A percentile compares a stretch with the other conserved stretches of the same genome.
Evolutionary conservation across 2,113 vertebrate species (phyloP).

Genomic region (Tachuris rubrigastra): DNA sequence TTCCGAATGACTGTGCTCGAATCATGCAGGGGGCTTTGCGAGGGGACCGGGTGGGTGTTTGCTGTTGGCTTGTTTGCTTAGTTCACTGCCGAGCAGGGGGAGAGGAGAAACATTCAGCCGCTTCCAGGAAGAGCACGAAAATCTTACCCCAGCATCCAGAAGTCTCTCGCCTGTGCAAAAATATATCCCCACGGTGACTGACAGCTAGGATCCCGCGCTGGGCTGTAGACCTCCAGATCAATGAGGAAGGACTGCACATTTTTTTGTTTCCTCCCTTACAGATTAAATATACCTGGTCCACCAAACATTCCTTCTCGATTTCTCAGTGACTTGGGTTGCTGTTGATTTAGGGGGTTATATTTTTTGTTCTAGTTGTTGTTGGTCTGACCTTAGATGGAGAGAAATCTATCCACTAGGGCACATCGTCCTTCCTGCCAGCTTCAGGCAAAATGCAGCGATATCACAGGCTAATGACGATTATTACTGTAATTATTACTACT

Average conservation of each 20-base stretch:
- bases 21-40: not conserved
- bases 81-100: not conserved
- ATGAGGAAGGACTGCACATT: not conserved
- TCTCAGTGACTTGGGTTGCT: not conserved
- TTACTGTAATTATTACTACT: not conserved
- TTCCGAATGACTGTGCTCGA: not conserved
- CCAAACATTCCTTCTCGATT: not conserved
- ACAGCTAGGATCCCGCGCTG: slow-evolving; percentile 32
- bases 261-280: not conserved
- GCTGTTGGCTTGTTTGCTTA: slow-evolving; percentile 7
- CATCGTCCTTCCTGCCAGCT: slow-evolving; percentile 3
- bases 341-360: not conserved
- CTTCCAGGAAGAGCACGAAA: slow-evolving; percentile 38
- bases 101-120: not conserved
- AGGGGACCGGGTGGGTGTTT: not conserved
- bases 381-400: not conserved
- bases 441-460: slow-evolving; percentile 6
- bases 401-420: not conserved
- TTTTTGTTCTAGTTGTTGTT: not conserved
- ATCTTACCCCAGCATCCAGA: slow-evolving; percentile 67
- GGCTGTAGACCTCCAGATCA: slow-evolving; percentile 27
- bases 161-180: slow-evolving; percentile 12
- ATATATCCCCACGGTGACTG: slow-evolving; percentile 20
- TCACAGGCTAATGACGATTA: slow-evolving; percentile 11
- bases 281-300: not conserved